A percentile compares a stretch with the other conserved stretches of the same genome.
phyloP scores from a whole-genome alignment of 2,113 vertebrate species.

The Cyanistes caeruleus region DNA sequence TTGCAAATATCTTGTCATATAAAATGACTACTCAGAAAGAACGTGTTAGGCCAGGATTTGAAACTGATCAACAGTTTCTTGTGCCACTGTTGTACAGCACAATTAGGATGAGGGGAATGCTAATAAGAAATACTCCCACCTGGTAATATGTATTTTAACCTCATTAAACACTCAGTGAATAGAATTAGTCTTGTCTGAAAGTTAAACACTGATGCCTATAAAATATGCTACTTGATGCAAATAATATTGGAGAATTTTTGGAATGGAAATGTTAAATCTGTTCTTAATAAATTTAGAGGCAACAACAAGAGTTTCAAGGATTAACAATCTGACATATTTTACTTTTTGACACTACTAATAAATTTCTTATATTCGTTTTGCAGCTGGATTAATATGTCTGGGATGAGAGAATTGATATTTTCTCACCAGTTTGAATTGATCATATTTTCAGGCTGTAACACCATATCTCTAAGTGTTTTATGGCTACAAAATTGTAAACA shows the following conservation, averaged over 20 bases:
- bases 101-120: background rate
- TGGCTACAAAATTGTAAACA: background rate
- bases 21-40: background rate
- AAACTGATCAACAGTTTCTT: background rate
- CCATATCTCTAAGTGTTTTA: background rate
- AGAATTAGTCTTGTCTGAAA: background rate
- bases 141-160: background rate
- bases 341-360: background rate
- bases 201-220: background rate
- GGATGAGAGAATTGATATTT: background rate
- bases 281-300: background rate
- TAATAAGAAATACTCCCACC: background rate
- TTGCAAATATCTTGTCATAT: background rate
- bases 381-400: background rate
- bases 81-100: background rate
- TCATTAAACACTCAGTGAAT: background rate
- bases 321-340: background rate
- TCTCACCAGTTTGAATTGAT: background rate
- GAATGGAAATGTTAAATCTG: background rate
- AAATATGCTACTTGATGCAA: background rate
- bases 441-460: background rate
- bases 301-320: background rate
- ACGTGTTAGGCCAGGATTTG: background rate
- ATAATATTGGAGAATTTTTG: background rate
- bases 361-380: background rate